phyloP scores from a whole-genome alignment of 2,113 vertebrate genomes.

The Heterochromis multidens region DNA sequence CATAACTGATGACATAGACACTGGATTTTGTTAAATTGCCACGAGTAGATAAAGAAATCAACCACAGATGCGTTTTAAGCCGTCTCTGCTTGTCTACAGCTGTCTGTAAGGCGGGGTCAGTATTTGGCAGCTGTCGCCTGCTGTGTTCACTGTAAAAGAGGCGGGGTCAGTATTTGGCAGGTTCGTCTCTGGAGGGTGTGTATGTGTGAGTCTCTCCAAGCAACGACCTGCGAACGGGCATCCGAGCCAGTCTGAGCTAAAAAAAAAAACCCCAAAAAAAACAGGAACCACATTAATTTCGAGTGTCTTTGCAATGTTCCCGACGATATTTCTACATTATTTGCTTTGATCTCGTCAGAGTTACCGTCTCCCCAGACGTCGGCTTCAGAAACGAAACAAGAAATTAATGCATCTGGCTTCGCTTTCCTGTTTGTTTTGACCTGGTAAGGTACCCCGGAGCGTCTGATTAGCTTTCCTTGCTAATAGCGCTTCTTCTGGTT shows the following conservation, averaged over 20 bases:
- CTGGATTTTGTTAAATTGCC: neutral
- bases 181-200: conserved; percentile 64
- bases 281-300: conserved; percentile 49
- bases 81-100: neutral
- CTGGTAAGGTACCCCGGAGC: conserved; percentile 70
- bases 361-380: conserved; percentile 28
- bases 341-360: conserved; percentile 31
- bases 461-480: conserved; percentile 47
- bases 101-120: conserved; percentile 28
- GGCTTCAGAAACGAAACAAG: conserved; percentile 19
- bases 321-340: conserved; percentile 13
- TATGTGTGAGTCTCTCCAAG: conserved; percentile 29
- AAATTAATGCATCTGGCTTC: conserved; percentile 62
- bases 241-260: conserved; percentile 51
- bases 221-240: conserved; percentile 61
- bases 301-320: conserved; percentile 54
- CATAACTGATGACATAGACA: neutral
- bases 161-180: conserved; percentile 73
- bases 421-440: conserved; percentile 70
- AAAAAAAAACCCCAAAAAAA: conserved; percentile 22
- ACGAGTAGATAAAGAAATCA: neutral
- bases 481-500: conserved; percentile 40
- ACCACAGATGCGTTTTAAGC: neutral
- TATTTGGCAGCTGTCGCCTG: conserved; percentile 61
- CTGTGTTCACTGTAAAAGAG: conserved; percentile 23